Evolutionary conservation across 2,797 vertebrate genomes (phyloP).

Genomic region (Stomatorhinus walkeri): DNA sequence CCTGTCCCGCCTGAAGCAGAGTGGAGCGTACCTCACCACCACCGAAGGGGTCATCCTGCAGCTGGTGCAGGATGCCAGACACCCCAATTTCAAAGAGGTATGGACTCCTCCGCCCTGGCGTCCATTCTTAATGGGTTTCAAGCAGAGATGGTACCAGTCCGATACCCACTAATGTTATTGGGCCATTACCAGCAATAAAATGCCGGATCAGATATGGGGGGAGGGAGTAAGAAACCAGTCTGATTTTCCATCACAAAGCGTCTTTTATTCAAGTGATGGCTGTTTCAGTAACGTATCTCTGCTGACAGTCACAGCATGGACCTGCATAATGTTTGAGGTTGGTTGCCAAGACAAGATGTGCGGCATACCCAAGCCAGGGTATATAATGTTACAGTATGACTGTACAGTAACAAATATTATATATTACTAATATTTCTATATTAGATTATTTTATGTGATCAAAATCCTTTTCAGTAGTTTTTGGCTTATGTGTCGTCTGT

Average conservation of each 20-base stretch:
- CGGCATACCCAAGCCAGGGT: too few relatives aligned
- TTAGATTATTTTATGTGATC: background rate
- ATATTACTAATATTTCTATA: background rate
- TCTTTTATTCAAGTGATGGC: background rate
- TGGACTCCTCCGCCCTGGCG: background rate
- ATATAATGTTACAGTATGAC: background rate
- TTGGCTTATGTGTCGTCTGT: background rate
- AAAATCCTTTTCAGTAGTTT: background rate
- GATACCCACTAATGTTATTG: background rate
- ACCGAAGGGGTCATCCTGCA: conserved; percentile 78
- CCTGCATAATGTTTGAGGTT: background rate
- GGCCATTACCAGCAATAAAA: background rate
- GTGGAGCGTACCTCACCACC: conserved; percentile 80
- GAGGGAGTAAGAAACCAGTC: background rate
- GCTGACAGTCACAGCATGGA: background rate
- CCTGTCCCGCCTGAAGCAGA: conserved; percentile 76
- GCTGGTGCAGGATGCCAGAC: conserved; percentile 68
- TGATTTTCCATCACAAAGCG: background rate
- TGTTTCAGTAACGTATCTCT: background rate
- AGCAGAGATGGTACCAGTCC: background rate
- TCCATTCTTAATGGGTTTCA: background rate
- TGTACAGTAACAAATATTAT: background rate
- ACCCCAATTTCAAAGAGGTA: conserved; percentile 83
- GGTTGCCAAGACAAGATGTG: background rate
- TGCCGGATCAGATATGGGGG: background rate